Percentiles rank a stretch among this genome's conserved stretches.
Conservation (phyloP, 2,888 invertebrate genomes). For the Cantharis rustica region DNA sequence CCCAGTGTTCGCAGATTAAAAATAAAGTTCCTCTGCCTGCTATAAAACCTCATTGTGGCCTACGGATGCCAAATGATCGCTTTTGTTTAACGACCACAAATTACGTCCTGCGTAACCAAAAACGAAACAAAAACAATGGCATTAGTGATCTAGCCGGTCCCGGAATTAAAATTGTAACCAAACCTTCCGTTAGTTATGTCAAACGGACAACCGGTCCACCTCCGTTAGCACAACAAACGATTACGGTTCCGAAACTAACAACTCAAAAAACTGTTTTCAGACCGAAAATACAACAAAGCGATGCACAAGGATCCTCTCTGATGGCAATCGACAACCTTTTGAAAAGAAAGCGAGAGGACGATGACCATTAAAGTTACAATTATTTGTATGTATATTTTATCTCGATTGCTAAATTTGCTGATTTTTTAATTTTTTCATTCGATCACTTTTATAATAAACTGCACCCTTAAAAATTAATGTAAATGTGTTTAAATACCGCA, state of each 20-base stretch:
- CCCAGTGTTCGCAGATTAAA: slow-evolving; percentile 86
- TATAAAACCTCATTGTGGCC: slow-evolving; percentile 92
- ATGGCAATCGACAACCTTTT: slow-evolving; percentile 60
- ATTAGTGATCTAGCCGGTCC: slow-evolving; percentile 31
- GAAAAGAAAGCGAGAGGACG: slow-evolving; percentile 73
- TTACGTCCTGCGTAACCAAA: slow-evolving; percentile 55
- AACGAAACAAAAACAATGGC: slow-evolving; percentile 52
- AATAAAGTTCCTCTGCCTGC: slow-evolving; percentile 87
- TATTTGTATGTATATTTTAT: no score
- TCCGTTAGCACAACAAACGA: slow-evolving; percentile 61
- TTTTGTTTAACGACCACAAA: slow-evolving; percentile 86
- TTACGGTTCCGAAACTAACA: slow-evolving; percentile 76
- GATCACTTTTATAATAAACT: no score
- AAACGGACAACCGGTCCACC: slow-evolving; percentile 57
- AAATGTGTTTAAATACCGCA: no score
- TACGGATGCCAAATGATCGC: slow-evolving; percentile 93
- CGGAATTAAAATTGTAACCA: slow-evolving; percentile 57
- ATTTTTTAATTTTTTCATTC: no score
- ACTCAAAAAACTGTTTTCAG: slow-evolving; percentile 57
- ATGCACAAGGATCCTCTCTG: slow-evolving; percentile 48
- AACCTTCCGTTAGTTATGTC: slow-evolving; percentile 61
- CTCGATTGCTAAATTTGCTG: no score
- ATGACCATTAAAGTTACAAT: slow-evolving; percentile 39
- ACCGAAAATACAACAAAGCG: slow-evolving; percentile 54
- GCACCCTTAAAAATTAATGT: no score